Conservation (phyloP, 2,113 vertebrate genomes). For the Lontra canadensis region DNA sequence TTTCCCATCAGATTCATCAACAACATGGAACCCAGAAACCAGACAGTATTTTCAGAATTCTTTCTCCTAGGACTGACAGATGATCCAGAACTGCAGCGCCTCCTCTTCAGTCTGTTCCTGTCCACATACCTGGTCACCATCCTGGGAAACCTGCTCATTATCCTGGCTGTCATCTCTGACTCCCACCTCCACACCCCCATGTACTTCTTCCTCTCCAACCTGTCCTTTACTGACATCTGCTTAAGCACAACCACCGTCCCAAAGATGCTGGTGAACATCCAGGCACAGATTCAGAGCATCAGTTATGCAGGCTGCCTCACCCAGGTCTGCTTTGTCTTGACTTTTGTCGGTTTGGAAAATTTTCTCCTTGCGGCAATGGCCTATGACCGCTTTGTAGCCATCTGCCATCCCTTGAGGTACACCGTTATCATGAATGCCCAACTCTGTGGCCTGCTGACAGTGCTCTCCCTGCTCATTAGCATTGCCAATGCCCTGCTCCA, state of each 20-base stretch:
- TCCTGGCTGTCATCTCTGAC: no score
- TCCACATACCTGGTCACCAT: no score
- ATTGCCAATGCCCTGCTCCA: neutral
- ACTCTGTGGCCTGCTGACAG: neutral
- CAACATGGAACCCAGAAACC: neutral
- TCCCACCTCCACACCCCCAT: no score
- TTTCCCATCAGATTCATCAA: neutral
- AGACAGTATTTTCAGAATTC: neutral
- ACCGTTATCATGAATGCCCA: neutral
- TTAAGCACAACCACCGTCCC: neutral
- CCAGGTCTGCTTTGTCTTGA: neutral
- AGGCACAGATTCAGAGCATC: neutral
- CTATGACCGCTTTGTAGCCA: conserved; percentile 22
- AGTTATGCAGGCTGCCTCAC: neutral
- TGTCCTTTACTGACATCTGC: conserved; percentile 22
- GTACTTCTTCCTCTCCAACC: neutral
- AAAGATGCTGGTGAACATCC: conserved; percentile 38
- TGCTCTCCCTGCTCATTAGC: neutral
- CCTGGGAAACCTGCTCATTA: no score
- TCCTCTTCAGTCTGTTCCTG: neutral
- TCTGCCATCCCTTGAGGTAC: conserved; percentile 49
- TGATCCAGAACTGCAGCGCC: neutral
- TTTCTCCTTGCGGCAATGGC: neutral
- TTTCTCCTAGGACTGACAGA: neutral
- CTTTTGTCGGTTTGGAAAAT: neutral